A percentile compares a stretch with the other conserved stretches of the same genome.
These are phyloP conservation scores for Drosophila tropicalis DNA, from an alignment of 1,140 invertebrate genomes.

Conservation along the genomic window DNA sequence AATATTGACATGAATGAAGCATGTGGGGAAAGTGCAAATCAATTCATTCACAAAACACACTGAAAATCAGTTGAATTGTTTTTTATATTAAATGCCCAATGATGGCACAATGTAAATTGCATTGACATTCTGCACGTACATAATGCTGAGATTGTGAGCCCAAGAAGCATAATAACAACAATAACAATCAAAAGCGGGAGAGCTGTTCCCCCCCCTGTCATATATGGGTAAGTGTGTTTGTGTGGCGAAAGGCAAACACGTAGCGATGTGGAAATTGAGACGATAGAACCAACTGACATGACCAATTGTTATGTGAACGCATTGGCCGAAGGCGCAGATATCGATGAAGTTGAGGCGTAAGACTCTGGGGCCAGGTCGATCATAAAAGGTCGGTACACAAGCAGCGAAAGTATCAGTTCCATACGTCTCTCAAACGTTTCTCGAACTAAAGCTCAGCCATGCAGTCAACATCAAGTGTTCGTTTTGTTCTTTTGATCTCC, in stretches of 20 bases:
- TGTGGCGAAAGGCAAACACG: not conserved
- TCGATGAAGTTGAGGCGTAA: conserved; percentile 3
- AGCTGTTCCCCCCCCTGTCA: too few species aligned
- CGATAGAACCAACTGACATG: conserved; percentile 3
- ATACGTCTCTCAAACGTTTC: conserved; percentile 13
- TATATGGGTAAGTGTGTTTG: too few species aligned
- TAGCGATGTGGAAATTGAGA: conserved; percentile 6
- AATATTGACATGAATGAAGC: not conserved
- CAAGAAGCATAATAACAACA: not conserved
- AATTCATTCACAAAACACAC: not conserved
- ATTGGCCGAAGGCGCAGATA: conserved; percentile 2
- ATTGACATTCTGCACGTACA: not conserved
- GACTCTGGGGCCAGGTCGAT: not conserved
- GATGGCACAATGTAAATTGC: too few species aligned
- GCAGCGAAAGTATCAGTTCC: conserved; percentile 37
- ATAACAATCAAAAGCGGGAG: not conserved
- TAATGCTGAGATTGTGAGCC: not conserved
- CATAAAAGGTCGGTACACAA: conserved; percentile 13
- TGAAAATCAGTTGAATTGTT: conserved; percentile 3
- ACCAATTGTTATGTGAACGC: conserved; percentile 16
- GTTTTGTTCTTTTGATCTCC: conserved; percentile 3
- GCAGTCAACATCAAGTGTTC: conserved; percentile 6
- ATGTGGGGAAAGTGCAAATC: not conserved
- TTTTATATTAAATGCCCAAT: too few species aligned
- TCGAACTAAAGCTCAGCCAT: not conserved